Base-by-base conservation (phyloP, 2,888 invertebrate species). In the Brachypterus glaber region DNA sequence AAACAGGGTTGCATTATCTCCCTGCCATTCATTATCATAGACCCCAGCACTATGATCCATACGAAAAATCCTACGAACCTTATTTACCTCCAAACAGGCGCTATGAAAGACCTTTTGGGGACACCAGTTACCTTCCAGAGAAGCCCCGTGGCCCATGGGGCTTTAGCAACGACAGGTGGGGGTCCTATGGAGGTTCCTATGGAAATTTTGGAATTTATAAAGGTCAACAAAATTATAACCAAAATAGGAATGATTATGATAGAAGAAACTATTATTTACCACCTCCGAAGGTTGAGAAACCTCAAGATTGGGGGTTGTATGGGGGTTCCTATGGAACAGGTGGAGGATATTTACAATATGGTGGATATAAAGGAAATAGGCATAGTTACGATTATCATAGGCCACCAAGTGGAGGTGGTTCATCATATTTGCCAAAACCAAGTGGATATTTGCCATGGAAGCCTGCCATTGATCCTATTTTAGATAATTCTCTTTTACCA, bases 111-210 rank as follows among this genome's bases (percentile, higher is more conserved):
- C 27, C 35, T 11, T 36, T 46, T 31, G 41, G 33, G 17, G 37
- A 40, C 29, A 31, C 45, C 14, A 48, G 50, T 35, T 51, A 52
- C 26, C 46, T 46, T 35, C 27, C 33, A 2, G 50, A 54, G 11
- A 40, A 53, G 29, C 49, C 62, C 37, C 53, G 47, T 35, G 51
- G 52, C 30, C 57, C 60, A 40, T 61, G 62, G 53, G 61, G 55
- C 7, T 41, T 51, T 30, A 45, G 52, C 32, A 48, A 54, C 4
- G 68, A 69, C 30, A 65, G 64, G 16, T 77, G 76, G 75, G 75
- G 74, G 1, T 68, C 70, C 40, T 78, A 79, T 48, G 77, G 77
- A 0, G 74, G 77, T 0, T 64, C 64, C 8, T 82, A 82, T 48
- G 74, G 75, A 1, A 59, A 63, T 38, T 57, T 55, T 39, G 58